A percentile compares a stretch with the other conserved stretches of the same genome.
Evolutionary conservation across 2,888 invertebrate genomes (phyloP).

Genomic region (Steinernema scapterisci): DNA sequence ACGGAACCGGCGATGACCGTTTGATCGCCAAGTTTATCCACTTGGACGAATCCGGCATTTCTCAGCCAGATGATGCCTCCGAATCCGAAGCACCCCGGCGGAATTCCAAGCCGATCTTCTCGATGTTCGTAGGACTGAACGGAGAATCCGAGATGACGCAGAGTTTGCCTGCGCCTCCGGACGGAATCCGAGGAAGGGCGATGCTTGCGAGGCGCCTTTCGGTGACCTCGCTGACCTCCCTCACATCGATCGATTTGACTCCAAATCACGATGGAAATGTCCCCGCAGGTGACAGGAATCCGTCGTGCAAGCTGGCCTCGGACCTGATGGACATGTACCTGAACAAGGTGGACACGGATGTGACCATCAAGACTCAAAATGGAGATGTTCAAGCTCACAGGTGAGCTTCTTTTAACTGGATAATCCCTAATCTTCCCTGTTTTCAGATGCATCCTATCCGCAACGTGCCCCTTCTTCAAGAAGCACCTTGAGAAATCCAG

Average conservation of each 20-base stretch:
- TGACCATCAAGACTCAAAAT: conserved; percentile 79
- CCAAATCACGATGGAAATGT: conserved; percentile 38
- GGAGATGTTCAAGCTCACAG: conserved; percentile 85
- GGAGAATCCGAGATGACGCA: conserved; percentile 41
- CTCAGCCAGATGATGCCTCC: not conserved
- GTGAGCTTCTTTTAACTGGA: conserved; percentile 52
- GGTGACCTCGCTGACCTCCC: conserved; percentile 61
- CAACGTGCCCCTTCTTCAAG: conserved; percentile 89
- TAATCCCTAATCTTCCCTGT: too few species aligned
- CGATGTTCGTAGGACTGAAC: conserved; percentile 61
- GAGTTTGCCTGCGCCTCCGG: conserved; percentile 29
- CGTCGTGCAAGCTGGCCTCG: conserved; percentile 78
- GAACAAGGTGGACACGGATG: conserved; percentile 87
- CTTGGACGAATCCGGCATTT: conserved; percentile 42
- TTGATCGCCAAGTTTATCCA: conserved; percentile 46
- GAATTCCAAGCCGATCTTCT: conserved; percentile 53
- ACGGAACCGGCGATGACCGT: not conserved
- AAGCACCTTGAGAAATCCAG: conserved; percentile 68
- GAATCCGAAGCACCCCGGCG: not conserved
- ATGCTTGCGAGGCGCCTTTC: conserved; percentile 58
- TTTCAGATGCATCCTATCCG: conserved; percentile 80
- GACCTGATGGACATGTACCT: conserved; percentile 87
- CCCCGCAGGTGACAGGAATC: conserved; percentile 45
- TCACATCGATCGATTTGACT: conserved; percentile 63
- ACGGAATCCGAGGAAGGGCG: conserved; percentile 46